Percentiles rank a stretch among this genome's conserved stretches.
Evolutionary conservation across 2,888 invertebrate species (phyloP).

Genomic region (Drosophila melanosoma): DNA sequence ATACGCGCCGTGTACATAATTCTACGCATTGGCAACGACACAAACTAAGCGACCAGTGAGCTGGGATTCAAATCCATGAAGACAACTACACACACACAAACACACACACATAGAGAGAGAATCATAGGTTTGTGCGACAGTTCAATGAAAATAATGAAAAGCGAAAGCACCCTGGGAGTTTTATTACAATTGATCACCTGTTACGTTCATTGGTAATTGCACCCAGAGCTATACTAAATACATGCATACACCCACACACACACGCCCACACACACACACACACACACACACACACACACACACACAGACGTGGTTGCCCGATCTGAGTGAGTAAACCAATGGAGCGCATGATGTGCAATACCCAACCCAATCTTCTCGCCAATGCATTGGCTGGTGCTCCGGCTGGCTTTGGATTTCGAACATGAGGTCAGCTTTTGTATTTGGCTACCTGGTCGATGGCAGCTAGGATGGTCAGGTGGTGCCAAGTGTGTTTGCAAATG

Average conservation of each 20-base stretch:
- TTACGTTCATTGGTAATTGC: slow-evolving; percentile 82
- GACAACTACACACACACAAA: slow-evolving; percentile 17
- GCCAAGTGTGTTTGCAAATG: slow-evolving; percentile 18
- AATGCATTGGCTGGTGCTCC: slow-evolving; percentile 29
- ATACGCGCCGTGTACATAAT: slow-evolving; percentile 69
- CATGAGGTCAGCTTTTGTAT: slow-evolving; percentile 75
- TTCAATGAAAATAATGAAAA: slow-evolving; percentile 78
- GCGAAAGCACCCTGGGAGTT: slow-evolving; percentile 82
- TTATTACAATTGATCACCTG: slow-evolving; percentile 83
- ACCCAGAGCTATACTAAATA: slow-evolving; percentile 80
- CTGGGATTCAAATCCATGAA: slow-evolving; percentile 43
- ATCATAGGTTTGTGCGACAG: slow-evolving; percentile 49
- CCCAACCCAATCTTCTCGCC: slow-evolving; percentile 37
- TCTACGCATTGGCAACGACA: slow-evolving; percentile 59
- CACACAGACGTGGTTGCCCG: slow-evolving; percentile 28
- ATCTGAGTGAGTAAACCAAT: slow-evolving; percentile 51
- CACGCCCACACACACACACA: slow-evolving; percentile 12
- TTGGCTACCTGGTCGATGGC: slow-evolving; percentile 31
- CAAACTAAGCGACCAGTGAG: slow-evolving; percentile 42
- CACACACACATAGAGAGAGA: background rate
- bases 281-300: slow-evolving; percentile 38
- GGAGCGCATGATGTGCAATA: slow-evolving; percentile 54
- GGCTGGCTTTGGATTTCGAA: slow-evolving; percentile 64
- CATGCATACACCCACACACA: slow-evolving; percentile 37
- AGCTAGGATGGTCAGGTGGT: slow-evolving; percentile 7